A percentile compares a stretch with the other conserved stretches of the same genome.
phyloP scores from a whole-genome alignment of 64 coral and sea anemone species.

The Anthopleura sola region DNA sequence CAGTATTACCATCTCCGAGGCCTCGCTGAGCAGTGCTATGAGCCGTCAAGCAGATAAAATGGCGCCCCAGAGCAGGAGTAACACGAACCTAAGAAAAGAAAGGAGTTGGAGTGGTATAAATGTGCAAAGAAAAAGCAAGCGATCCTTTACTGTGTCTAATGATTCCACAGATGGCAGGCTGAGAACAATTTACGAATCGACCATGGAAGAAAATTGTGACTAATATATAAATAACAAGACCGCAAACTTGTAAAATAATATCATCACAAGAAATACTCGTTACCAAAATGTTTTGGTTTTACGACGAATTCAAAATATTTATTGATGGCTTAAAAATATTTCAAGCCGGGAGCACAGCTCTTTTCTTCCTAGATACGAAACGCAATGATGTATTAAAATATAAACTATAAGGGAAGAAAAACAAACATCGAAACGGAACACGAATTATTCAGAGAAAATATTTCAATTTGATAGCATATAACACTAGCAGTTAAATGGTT shows the following conservation, averaged over 20 bases:
- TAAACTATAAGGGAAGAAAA: not conserved
- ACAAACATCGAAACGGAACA: not conserved
- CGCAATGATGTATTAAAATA: not conserved
- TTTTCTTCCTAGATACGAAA: not conserved
- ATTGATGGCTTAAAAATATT: not conserved
- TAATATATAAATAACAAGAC: not conserved
- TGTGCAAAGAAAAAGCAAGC: slow-evolving; percentile 12
- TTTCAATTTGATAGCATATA: not conserved
- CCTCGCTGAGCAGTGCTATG: not conserved
- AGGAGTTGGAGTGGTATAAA: not conserved
- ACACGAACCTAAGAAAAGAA: not conserved
- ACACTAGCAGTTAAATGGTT: not conserved
- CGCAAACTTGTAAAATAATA: not conserved
- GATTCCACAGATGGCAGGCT: slow-evolving; percentile 8
- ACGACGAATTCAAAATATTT: not conserved
- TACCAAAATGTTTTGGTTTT: not conserved
- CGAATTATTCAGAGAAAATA: not conserved
- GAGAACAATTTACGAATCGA: slow-evolving; percentile 28
- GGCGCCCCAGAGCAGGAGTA: slow-evolving; percentile 2
- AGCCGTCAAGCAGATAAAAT: slow-evolving; percentile 7
- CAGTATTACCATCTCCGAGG: slow-evolving; percentile 22
- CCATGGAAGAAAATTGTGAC: slow-evolving; percentile 14
- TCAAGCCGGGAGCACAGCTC: not conserved
- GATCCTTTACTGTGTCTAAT: slow-evolving; percentile 20
- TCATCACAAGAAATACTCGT: not conserved